A percentile compares a stretch with the other conserved stretches of the same genome.
These are phyloP conservation scores for Drosophila teissieri DNA, from an alignment of 1,140 invertebrate species.

Conservation along the genomic window DNA sequence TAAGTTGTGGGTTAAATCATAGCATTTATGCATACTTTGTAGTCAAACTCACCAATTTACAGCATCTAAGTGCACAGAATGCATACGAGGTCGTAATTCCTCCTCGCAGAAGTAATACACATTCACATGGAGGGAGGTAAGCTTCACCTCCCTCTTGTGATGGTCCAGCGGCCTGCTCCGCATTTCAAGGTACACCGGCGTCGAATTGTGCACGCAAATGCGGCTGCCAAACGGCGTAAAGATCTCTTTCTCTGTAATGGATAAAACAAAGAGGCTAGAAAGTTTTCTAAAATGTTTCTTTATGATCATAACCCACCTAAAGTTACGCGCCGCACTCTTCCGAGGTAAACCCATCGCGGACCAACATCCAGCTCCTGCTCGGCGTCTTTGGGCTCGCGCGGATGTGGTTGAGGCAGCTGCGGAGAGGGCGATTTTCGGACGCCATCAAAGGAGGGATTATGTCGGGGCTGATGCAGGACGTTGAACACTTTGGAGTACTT, in stretches of 20 bases:
- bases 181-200: constrained; percentile 81
- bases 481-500: constrained; percentile 75
- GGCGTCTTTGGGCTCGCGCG: constrained; percentile 8
- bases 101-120: constrained; percentile 80
- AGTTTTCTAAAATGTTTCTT: not conserved
- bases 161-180: constrained; percentile 59
- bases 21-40: not conserved
- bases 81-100: constrained; percentile 65
- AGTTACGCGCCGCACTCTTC: constrained; percentile 40
- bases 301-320: constrained; percentile 32
- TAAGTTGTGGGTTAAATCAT: not conserved
- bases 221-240: constrained; percentile 61
- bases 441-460: not conserved
- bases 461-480: constrained; percentile 43
- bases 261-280: too few relatives aligned
- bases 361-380: not conserved
- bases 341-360: constrained; percentile 56
- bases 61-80: constrained; percentile 77
- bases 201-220: constrained; percentile 72
- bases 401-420: not conserved
- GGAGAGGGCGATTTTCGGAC: constrained; percentile 1
- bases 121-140: constrained; percentile 75
- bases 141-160: constrained; percentile 62
- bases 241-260: constrained; percentile 62
- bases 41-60: constrained; percentile 59